These are phyloP conservation scores for Paragorgia papillata DNA, from an alignment of 92 coral and sea anemone species.

Conservation along the genomic window DNA sequence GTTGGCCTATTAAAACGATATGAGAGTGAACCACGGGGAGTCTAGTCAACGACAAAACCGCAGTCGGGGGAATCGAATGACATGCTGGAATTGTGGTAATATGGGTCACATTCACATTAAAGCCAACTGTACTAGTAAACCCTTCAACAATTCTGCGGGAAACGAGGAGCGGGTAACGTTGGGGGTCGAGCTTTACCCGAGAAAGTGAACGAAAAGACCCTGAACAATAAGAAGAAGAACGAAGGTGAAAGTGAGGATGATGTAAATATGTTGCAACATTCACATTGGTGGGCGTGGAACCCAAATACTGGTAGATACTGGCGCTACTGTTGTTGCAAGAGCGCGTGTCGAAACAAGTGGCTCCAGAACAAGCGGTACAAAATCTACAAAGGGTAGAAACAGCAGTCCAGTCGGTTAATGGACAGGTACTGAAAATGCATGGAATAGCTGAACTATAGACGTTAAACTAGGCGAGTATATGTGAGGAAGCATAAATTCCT, in stretches of 20 bases:
- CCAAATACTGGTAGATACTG: conserved; percentile 8
- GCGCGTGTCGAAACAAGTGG: background rate
- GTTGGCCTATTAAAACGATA: background rate
- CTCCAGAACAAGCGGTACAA: background rate
- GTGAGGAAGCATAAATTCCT: background rate
- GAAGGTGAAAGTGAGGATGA: background rate
- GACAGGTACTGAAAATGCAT: background rate
- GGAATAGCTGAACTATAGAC: background rate
- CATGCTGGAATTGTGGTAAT: background rate
- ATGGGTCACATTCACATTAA: background rate
- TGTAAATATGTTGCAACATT: background rate
- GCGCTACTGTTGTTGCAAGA: background rate
- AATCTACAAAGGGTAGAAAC: background rate
- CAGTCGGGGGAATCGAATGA: background rate
- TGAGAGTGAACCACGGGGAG: background rate
- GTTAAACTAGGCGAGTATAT: background rate
- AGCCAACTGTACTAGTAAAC: background rate
- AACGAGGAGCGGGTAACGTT: background rate
- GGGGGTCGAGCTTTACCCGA: conserved; percentile 1
- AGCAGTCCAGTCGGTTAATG: background rate
- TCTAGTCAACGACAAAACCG: background rate
- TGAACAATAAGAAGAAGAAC: background rate
- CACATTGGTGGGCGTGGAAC: background rate
- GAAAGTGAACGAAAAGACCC: background rate
- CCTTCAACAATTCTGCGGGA: background rate